Evolutionary conservation across 2,113 vertebrate species (phyloP).

Genomic region (Riparia riparia): DNA sequence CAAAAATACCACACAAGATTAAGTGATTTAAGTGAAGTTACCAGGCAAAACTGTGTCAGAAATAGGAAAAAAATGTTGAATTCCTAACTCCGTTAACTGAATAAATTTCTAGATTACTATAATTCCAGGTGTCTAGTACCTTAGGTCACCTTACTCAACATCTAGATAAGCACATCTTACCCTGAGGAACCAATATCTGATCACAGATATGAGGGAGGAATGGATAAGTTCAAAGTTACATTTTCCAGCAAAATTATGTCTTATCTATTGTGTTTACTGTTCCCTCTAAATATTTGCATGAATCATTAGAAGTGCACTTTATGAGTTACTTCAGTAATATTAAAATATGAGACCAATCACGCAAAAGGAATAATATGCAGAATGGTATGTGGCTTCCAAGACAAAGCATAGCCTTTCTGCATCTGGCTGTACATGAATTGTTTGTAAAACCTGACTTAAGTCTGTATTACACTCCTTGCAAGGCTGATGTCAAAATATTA

Average conservation of each 20-base stretch:
- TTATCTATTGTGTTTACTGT: not conserved
- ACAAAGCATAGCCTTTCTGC: not conserved
- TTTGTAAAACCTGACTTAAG: not conserved
- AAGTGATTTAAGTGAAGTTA: not conserved
- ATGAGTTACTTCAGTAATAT: not conserved
- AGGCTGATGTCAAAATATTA: not conserved
- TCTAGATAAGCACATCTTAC: not conserved
- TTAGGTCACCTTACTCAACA: not conserved
- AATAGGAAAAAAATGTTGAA: not conserved
- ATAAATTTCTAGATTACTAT: not conserved
- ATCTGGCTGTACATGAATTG: not conserved
- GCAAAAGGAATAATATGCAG: not conserved
- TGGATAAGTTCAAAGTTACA: not conserved
- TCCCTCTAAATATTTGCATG: not conserved
- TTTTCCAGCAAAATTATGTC: not conserved
- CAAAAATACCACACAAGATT: not conserved
- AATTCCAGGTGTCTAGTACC: not conserved
- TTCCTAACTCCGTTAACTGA: not conserved
- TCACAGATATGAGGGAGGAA: not conserved
- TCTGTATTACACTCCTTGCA: not conserved
- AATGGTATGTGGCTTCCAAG: rapidly evolving
- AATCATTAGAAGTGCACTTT: not conserved
- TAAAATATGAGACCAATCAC: not conserved
- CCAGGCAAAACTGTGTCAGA: not conserved
- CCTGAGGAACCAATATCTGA: not conserved